phyloP scores from a whole-genome alignment of 1,140 invertebrate species.

The Paralvinella palmiformis region DNA sequence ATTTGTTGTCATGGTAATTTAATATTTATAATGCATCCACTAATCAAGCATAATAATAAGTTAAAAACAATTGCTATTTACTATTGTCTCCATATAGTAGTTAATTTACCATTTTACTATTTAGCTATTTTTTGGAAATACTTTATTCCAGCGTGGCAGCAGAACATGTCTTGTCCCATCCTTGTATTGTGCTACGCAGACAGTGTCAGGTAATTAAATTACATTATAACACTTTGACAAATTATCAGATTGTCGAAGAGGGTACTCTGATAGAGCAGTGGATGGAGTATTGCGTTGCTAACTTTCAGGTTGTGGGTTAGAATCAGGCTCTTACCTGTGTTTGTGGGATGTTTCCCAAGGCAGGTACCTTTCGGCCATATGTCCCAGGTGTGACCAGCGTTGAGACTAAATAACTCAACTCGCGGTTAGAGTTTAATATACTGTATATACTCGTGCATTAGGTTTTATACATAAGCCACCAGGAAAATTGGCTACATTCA shows the following conservation, averaged over 20 bases:
- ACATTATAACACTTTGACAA: neutral
- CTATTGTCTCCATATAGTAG: conserved; percentile 5
- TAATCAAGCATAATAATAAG: neutral
- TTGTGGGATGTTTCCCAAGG: neutral
- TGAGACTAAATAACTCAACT: too few species aligned
- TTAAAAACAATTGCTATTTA: neutral
- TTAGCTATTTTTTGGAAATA: neutral
- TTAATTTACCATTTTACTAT: conserved; percentile 5
- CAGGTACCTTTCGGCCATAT: neutral
- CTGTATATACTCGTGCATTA: too few species aligned
- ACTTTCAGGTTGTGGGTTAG: neutral
- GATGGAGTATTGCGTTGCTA: neutral
- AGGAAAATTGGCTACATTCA: too few species aligned
- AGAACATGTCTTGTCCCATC: conserved; percentile 86
- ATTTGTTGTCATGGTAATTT: neutral
- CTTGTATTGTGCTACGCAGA: conserved; percentile 81
- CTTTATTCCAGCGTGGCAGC: conserved; percentile 27
- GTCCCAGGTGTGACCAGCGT: neutral
- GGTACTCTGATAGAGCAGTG: neutral
- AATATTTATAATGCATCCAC: neutral
- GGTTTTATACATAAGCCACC: too few species aligned
- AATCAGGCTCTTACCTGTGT: neutral
- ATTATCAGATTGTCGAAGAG: neutral
- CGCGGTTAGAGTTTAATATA: too few species aligned
- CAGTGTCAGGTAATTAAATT: conserved; percentile 75